Conservation (phyloP, 2,113 vertebrate genomes). For the Corydoras maculifer region DNA sequence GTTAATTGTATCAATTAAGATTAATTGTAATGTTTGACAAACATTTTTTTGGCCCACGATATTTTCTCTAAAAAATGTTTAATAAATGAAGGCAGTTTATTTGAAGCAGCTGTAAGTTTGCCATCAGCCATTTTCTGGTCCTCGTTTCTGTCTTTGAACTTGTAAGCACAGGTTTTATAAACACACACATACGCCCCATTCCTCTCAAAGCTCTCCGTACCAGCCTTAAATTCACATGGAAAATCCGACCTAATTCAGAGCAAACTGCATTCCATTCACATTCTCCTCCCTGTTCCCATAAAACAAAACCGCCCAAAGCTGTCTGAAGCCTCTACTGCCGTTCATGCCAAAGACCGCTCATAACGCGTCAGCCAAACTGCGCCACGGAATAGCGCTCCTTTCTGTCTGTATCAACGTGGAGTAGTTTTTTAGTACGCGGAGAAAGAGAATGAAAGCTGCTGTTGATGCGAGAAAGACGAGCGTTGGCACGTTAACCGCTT, state of each 20-base stretch:
- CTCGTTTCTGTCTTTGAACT: slow-evolving; percentile 1
- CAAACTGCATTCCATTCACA: background rate
- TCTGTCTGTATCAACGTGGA: background rate
- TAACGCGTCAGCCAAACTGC: background rate
- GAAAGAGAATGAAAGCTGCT: background rate
- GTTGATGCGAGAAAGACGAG: background rate
- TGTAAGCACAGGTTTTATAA: slow-evolving; percentile 26
- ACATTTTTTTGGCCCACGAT: background rate
- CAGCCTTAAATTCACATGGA: background rate
- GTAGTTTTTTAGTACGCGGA: background rate
- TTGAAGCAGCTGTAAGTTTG: background rate
- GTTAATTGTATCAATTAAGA: no score
- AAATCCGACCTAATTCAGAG: background rate
- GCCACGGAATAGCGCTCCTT: background rate
- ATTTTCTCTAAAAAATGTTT: no score
- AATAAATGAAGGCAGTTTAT: no score
- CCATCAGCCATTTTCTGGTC: background rate
- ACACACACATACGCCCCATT: slow-evolving; percentile 17
- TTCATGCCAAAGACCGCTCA: background rate
- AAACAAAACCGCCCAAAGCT: slow-evolving; percentile 13
- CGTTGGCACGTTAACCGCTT: slow-evolving; percentile 27
- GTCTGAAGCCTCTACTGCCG: background rate
- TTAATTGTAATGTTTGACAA: background rate
- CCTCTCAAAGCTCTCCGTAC: slow-evolving; percentile 14
- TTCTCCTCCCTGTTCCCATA: slow-evolving; percentile 4